A percentile compares a stretch with the other conserved stretches of the same genome.
These are phyloP conservation scores for Microcaecilia unicolor DNA, from an alignment of 2,797 vertebrate species.

Conservation along the genomic window DNA sequence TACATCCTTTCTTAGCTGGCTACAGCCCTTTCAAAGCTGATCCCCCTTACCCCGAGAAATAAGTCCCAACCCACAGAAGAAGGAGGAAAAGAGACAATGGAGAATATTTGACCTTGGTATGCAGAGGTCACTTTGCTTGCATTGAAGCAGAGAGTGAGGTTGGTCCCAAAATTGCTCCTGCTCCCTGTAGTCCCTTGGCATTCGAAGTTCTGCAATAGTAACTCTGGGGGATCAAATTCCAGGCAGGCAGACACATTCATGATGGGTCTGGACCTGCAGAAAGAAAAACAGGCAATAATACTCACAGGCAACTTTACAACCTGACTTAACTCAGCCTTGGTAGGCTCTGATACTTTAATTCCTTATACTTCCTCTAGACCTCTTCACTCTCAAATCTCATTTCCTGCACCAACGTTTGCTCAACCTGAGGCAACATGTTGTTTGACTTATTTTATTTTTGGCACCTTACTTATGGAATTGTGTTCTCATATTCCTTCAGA, in stretches of 20 bases:
- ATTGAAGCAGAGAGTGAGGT: slow-evolving; percentile 46
- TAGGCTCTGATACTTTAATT: too few species aligned
- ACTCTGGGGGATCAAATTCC: slow-evolving; percentile 37
- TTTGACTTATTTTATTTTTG: too few species aligned
- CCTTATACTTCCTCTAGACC: too few species aligned
- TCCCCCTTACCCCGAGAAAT: too few species aligned
- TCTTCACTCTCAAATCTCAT: too few species aligned
- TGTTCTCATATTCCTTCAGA: too few species aligned
- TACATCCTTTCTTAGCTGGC: too few species aligned
- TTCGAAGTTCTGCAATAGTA: slow-evolving; percentile 46
- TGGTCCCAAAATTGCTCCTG: slow-evolving; percentile 17
- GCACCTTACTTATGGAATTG: too few species aligned
- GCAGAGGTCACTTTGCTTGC: slow-evolving; percentile 23
- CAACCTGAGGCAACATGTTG: too few species aligned
- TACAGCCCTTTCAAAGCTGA: too few species aligned
- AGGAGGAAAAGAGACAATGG: background rate
- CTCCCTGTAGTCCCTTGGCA: slow-evolving; percentile 15
- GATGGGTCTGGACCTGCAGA: slow-evolving; percentile 56
- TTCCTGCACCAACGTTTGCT: too few species aligned
- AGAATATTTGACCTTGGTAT: slow-evolving; percentile 32
- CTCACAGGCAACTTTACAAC: background rate
- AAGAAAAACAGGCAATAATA: background rate
- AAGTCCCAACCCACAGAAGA: background rate
- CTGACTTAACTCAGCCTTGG: too few species aligned
- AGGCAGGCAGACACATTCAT: slow-evolving; percentile 36